Evolutionary conservation across 2,797 vertebrate genomes (phyloP).

Genomic region (Xenops minutus): DNA sequence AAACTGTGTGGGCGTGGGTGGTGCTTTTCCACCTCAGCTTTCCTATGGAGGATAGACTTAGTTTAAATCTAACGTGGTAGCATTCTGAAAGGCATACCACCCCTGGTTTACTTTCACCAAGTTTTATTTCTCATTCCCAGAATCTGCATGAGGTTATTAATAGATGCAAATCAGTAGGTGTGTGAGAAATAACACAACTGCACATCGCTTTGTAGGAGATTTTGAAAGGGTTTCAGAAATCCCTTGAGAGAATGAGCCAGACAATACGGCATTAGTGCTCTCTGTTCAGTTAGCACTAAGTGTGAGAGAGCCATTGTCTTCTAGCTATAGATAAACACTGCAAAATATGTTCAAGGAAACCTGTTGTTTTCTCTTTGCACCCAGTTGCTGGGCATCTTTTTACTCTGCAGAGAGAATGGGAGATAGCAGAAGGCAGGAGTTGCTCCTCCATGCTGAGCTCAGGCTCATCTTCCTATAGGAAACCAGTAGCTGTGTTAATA

Average conservation of each 20-base stretch:
- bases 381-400: neutral
- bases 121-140: neutral
- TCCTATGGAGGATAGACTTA: neutral
- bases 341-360: neutral
- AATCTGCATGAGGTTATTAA: neutral
- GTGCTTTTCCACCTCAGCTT: neutral
- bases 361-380: neutral
- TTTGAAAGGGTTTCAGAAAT: neutral
- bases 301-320: neutral
- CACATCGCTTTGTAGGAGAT: neutral
- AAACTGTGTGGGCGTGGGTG: rapidly evolving
- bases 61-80: neutral
- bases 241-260: neutral
- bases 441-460: neutral
- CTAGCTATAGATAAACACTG: neutral
- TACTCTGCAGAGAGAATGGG: neutral
- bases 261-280: neutral
- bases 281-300: neutral
- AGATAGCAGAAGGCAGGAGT: neutral
- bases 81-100: neutral
- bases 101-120: neutral
- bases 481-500: rapidly evolving
- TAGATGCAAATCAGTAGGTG: neutral
- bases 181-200: neutral
- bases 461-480: neutral